These are phyloP conservation scores for Liolophura sinensis DNA, from an alignment of 1,140 invertebrate genomes.

Conservation along the genomic window DNA sequence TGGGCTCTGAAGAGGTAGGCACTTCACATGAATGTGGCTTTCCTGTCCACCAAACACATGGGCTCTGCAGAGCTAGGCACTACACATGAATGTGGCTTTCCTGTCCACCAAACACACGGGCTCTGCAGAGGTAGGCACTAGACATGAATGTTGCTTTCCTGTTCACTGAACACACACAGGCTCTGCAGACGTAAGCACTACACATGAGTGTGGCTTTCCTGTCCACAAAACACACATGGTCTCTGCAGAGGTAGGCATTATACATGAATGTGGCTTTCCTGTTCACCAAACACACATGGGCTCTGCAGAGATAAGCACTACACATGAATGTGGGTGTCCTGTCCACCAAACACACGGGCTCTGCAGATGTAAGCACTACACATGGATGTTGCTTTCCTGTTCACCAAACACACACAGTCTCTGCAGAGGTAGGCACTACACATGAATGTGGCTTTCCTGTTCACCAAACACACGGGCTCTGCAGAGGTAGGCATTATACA, in stretches of 20 bases:
- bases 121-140: constrained; percentile 1
- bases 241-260: not conserved
- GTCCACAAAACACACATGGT: not conserved
- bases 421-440: not conserved
- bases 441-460: not conserved
- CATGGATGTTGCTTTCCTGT: not conserved
- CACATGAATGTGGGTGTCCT: not conserved
- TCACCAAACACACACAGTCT: not conserved
- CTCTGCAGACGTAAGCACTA: not conserved
- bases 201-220: not conserved
- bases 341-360: not conserved
- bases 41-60: not conserved
- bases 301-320: not conserved
- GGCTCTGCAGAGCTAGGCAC: not conserved
- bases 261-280: not conserved
- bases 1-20: not conserved
- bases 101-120: not conserved
- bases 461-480: not conserved
- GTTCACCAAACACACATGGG: not conserved
- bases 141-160: not conserved
- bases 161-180: not conserved
- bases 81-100: not conserved
- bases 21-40: not conserved
- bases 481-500: not conserved
- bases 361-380: not conserved